A percentile compares a stretch with the other conserved stretches of the same genome.
Evolutionary conservation across 2,113 vertebrate genomes (phyloP).

Genomic region (Heterotilapia buettikoferi): DNA sequence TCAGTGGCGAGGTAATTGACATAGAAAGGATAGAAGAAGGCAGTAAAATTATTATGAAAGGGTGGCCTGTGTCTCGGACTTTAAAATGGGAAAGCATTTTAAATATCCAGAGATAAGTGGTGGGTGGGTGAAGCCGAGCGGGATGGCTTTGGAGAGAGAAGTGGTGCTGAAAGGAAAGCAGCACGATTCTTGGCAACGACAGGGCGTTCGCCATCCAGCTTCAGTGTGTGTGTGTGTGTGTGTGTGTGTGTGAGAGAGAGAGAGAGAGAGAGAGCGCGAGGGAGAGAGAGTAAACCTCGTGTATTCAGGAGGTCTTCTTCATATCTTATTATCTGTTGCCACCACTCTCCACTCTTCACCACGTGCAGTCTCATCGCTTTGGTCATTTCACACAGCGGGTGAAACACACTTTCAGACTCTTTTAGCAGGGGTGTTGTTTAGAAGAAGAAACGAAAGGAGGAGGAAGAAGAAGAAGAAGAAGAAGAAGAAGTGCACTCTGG

Average conservation of each 20-base stretch:
- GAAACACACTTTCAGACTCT: background rate
- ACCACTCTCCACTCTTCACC: slow-evolving; percentile 8
- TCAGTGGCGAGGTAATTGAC: background rate
- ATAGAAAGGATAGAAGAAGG: background rate
- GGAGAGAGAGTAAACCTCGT: background rate
- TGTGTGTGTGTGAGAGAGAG: background rate
- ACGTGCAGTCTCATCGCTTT: slow-evolving; percentile 4
- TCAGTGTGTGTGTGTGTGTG: background rate
- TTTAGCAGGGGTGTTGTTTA: background rate
- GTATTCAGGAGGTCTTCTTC: slow-evolving; percentile 5
- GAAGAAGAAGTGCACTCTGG: background rate
- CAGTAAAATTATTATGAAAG: background rate
- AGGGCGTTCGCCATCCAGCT: background rate
- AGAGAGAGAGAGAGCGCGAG: background rate
- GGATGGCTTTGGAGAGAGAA: background rate
- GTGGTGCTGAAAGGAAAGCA: slow-evolving; percentile 69
- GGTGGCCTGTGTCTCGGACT: background rate
- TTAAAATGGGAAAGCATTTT: background rate
- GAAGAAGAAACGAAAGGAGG: background rate
- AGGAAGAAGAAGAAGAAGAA: background rate
- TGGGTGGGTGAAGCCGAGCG: background rate
- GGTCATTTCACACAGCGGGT: background rate
- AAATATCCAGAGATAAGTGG: background rate
- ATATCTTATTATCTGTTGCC: slow-evolving; percentile 31
- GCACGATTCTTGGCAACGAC: slow-evolving; percentile 51